Evolutionary conservation across 2,888 invertebrate genomes (phyloP).

Genomic region (Megaustenia siamemsis): DNA sequence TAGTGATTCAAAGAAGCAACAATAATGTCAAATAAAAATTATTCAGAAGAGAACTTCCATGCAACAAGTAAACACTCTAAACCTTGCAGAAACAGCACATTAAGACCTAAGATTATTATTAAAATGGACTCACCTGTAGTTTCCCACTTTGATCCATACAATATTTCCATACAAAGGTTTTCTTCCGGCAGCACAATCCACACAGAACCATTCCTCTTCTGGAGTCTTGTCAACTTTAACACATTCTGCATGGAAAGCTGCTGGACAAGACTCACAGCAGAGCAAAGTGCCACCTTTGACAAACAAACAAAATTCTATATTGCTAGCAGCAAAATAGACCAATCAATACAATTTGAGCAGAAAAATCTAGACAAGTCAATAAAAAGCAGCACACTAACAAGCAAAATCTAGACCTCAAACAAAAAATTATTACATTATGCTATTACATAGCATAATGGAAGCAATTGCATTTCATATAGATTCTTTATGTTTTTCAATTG

Average conservation of each 20-base stretch:
- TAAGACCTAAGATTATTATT: not conserved
- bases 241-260: constrained; percentile 93
- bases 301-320: constrained; percentile 33
- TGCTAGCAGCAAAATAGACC: no score
- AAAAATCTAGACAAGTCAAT: no score
- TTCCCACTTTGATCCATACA: constrained; percentile 95
- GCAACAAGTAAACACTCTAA: not conserved
- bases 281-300: constrained; percentile 87
- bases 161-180: constrained; percentile 94
- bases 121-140: constrained; percentile 81
- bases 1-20: no score
- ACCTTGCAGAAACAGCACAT: not conserved
- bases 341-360: no score
- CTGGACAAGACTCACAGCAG: constrained; percentile 96
- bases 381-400: no score
- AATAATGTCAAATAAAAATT: not conserved
- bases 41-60: not conserved
- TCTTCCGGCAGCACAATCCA: constrained; percentile 92
- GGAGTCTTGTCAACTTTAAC: constrained; percentile 76
- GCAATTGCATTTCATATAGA: no score
- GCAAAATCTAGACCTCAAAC: no score
- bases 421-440: no score
- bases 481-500: no score
- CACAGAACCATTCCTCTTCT: constrained; percentile 90
- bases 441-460: no score